Evolutionary conservation across 2,888 invertebrate genomes (phyloP), one percentile per base, ranked within the genome.

Genomic region (Unio delphinus): DNA sequence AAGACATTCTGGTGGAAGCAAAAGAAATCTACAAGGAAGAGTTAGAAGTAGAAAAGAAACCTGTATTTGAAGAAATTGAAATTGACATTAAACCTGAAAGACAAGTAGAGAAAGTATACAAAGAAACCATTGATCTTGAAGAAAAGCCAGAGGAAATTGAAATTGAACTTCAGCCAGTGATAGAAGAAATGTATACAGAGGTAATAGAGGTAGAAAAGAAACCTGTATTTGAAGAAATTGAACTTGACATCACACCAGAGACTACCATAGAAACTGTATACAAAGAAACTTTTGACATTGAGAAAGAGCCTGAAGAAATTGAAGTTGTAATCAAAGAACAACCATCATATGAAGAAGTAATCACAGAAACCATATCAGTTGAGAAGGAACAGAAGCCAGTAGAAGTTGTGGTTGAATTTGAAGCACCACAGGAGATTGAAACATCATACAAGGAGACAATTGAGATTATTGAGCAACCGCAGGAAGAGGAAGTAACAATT

Each of bases 271-370:
- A 45, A 45, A 45, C 45, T 45, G 45, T 45, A 45, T 45, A 45
- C 45, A 45, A 45, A 45, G 45, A 45, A 45, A 15, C 45, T 45
- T 15, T 45, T 45, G 45, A 45, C 0, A 11, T 45, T 45, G 45
- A 45, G 45, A 45, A 45, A 45, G 3, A 15, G 11, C 45, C 45
- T 45, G 45, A 45, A 45, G 15, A 45, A 45, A 45, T 45, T 11
- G 45, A 45, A 45, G 54, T 71, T n/a, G 61, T 64, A 20, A 55
- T 57, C 23, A 30, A 64, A 57, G 59, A 64, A 59, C 56, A 63
- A 34, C 54, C 60, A 63, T 26, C 57, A n/a, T 57, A 26, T 23
- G 69, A 68, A 69, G 70, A 64, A 45, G 72, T 74, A 56, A 68
- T 71, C 61, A 23, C 54, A 45, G 58, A 57, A n/a, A 45, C 58